phyloP scores from a whole-genome alignment of 1,140 invertebrate genomes.

The Cyclargus thomasi region DNA sequence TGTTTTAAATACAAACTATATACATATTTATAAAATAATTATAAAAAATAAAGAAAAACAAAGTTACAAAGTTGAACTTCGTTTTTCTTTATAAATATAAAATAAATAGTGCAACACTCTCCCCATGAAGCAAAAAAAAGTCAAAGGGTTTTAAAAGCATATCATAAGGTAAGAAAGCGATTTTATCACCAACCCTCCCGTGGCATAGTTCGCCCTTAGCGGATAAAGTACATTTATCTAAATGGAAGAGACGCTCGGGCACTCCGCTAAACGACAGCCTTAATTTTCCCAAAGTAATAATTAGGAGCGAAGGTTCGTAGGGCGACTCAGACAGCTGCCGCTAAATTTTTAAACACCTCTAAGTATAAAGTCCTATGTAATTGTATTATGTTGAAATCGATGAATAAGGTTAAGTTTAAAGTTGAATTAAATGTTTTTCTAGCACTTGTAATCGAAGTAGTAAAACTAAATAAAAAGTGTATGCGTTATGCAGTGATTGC shows the following conservation, averaged over 20 bases:
- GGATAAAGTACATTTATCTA: conserved; percentile 72
- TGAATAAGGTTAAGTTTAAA: background rate
- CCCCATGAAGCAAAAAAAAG: conserved; percentile 6
- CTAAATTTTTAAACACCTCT: conserved; percentile 72
- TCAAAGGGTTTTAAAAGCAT: background rate
- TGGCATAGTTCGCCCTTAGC: conserved; percentile 44
- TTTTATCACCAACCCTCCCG: conserved; percentile 29
- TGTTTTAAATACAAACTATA: too few relatives aligned
- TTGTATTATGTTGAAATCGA: conserved; percentile 41
- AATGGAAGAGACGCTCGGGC: conserved; percentile 61
- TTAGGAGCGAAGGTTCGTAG: conserved; percentile 74
- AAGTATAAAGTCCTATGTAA: conserved; percentile 70
- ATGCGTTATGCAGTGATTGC: too few relatives aligned
- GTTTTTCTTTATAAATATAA: too few relatives aligned
- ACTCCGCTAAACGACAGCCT: conserved; percentile 73
- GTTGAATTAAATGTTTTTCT: background rate
- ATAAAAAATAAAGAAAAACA: too few relatives aligned
- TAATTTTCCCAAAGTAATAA: conserved; percentile 77
- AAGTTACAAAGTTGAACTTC: too few relatives aligned
- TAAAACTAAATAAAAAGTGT: too few relatives aligned
- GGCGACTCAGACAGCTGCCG: conserved; percentile 47
- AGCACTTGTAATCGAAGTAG: too few relatives aligned
- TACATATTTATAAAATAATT: too few relatives aligned
- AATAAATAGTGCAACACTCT: too few relatives aligned
- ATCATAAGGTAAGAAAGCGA: conserved; percentile 23